Conservation (phyloP, 2,113 vertebrate species). For the Pelodiscus sinensis region DNA sequence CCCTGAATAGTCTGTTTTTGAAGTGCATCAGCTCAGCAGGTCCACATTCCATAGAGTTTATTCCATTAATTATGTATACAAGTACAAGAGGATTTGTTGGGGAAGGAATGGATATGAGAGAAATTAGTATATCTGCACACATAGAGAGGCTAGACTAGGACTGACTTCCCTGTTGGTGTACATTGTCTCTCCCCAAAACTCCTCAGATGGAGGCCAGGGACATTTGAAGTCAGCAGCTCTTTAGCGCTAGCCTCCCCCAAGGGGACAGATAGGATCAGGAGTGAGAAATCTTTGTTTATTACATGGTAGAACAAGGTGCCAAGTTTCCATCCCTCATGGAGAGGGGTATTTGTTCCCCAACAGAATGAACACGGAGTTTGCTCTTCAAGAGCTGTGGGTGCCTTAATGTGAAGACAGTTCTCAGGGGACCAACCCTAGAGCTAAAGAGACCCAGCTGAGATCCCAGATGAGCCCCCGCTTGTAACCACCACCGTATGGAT, state of each 20-base stretch:
- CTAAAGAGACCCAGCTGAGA: neutral
- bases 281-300: neutral
- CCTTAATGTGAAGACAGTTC: fast-evolving
- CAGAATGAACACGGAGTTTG: neutral
- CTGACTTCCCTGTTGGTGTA: neutral
- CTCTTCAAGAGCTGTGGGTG: neutral
- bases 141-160: neutral
- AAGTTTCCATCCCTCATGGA: fast-evolving
- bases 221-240: fast-evolving
- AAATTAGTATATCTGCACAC: neutral
- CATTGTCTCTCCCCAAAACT: neutral
- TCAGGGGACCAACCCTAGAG: neutral
- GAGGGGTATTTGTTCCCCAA: neutral
- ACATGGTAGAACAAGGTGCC: neutral
- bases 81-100: neutral
- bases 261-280: neutral
- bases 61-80: neutral
- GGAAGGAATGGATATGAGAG: neutral
- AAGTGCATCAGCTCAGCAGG: neutral
- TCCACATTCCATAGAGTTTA: neutral
- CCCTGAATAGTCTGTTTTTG: neutral
- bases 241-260: neutral
- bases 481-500: too few species aligned
- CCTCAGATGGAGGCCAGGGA: fast-evolving
- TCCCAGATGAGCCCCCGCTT: too few species aligned